A percentile compares a stretch with the other conserved stretches of the same genome.
Conservation (phyloP, 1,140 invertebrate species). For the Pseudomyrmex sp. region DNA sequence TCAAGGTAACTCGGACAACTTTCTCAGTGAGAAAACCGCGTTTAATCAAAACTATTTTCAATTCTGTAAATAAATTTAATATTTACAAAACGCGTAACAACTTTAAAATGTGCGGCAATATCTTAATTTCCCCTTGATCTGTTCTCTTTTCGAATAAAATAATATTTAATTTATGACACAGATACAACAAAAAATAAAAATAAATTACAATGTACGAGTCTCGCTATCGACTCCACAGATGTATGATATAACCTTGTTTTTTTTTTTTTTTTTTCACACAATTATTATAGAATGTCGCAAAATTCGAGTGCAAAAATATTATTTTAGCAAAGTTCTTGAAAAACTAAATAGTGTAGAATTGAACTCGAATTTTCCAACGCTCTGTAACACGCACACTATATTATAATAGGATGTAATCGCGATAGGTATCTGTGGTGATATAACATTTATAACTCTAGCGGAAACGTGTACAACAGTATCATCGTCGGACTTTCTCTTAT, state of each 20-base stretch:
- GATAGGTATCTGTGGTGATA: slow-evolving; percentile 41
- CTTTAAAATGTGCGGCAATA: neutral
- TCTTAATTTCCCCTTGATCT: neutral
- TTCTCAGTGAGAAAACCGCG: too few relatives aligned
- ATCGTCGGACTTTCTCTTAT: slow-evolving; percentile 45
- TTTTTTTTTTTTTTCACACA: too few relatives aligned
- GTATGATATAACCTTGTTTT: slow-evolving; percentile 28
- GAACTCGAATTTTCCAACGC: slow-evolving; percentile 8
- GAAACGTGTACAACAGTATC: slow-evolving; percentile 71
- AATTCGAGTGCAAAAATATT: slow-evolving; percentile 22
- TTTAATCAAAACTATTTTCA: too few relatives aligned
- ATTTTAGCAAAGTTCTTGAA: neutral
- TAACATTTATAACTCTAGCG: slow-evolving; percentile 62
- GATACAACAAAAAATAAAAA: neutral
- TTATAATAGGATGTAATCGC: slow-evolving; percentile 39
- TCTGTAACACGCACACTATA: slow-evolving; percentile 22
- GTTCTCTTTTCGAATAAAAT: neutral
- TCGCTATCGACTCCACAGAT: slow-evolving; percentile 24
- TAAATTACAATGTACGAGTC: slow-evolving; percentile 10
- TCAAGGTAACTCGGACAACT: too few relatives aligned
- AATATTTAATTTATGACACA: neutral
- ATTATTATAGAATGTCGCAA: slow-evolving; percentile 14
- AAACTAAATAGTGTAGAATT: neutral
- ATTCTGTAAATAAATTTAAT: too few relatives aligned
- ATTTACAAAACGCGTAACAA: neutral